Conservation (phyloP, 1,140 invertebrate species). For the Macrocentrus cingulum region DNA sequence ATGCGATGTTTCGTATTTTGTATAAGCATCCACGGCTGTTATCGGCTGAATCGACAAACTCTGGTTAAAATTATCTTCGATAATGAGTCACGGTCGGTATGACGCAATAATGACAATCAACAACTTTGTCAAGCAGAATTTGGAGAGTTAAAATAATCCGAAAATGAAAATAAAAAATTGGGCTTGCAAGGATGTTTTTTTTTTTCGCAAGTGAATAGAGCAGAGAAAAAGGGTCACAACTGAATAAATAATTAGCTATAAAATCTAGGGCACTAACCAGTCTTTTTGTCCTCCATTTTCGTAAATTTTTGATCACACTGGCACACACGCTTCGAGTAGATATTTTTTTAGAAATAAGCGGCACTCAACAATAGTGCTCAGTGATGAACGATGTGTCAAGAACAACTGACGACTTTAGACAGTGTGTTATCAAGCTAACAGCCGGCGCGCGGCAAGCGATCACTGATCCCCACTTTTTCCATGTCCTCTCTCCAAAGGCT, state of each 20-base stretch:
- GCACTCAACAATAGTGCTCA: not conserved
- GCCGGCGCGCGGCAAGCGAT: not conserved
- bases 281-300: slow-evolving; percentile 4
- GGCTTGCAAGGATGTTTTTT: not conserved
- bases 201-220: too few relatives aligned
- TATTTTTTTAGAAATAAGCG: not conserved
- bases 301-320: not conserved
- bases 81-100: not conserved
- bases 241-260: too few relatives aligned
- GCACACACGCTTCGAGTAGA: not conserved
- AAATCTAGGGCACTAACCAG: slow-evolving; percentile 1
- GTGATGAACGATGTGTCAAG: not conserved
- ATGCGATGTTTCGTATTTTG: not conserved
- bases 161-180: not conserved
- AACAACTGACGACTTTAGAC: slow-evolving; percentile 1
- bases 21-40: not conserved
- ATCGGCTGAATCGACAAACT: not conserved
- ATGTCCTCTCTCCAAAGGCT: not conserved
- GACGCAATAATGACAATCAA: not conserved
- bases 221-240: too few relatives aligned
- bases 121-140: not conserved
- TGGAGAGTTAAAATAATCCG: not conserved
- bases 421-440: too few relatives aligned
- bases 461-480: not conserved
- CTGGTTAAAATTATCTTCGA: not conserved